Evolutionary conservation across 2,888 invertebrate genomes (phyloP).

Genomic region (Sturmia bella): DNA sequence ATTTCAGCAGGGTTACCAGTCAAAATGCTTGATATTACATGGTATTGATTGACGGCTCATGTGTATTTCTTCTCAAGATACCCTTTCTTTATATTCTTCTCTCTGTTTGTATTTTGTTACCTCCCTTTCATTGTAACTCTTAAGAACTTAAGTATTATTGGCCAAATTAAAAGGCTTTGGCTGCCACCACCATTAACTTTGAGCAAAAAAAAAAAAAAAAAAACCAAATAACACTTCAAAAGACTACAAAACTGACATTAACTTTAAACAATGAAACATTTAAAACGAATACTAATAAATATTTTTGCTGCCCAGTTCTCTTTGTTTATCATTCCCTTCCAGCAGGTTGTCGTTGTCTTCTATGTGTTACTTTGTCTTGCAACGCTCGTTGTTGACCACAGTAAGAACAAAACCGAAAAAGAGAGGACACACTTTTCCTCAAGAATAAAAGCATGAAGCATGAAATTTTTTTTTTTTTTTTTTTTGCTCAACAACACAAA

Average conservation of each 20-base stretch:
- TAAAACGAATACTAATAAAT: slow-evolving; percentile 53
- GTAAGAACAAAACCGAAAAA: slow-evolving; percentile 2
- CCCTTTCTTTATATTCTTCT: slow-evolving; percentile 20
- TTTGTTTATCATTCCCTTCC: slow-evolving; percentile 3
- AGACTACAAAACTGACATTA: slow-evolving; percentile 47
- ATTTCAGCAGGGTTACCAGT: no score
- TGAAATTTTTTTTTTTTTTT: slow-evolving; percentile 46
- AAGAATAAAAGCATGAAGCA: slow-evolving; percentile 52
- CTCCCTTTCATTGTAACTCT: slow-evolving; percentile 52
- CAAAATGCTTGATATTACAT: no score
- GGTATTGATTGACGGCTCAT: no score
- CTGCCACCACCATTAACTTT: slow-evolving; percentile 29
- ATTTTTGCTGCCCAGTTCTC: slow-evolving; percentile 16
- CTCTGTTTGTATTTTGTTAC: not conserved
- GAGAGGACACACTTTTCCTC: slow-evolving; percentile 39
- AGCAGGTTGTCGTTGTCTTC: slow-evolving; percentile 46
- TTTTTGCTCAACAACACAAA: slow-evolving; percentile 12
- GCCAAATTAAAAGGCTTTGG: slow-evolving; percentile 53
- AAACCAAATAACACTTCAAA: slow-evolving; percentile 28
- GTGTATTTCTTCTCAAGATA: not conserved
- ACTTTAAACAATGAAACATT: slow-evolving; percentile 52
- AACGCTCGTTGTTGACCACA: not conserved
- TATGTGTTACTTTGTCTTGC: slow-evolving; percentile 23
- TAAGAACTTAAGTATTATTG: slow-evolving; percentile 53
- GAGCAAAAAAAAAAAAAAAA: slow-evolving; percentile 51